phyloP scores from a whole-genome alignment of 2,888 invertebrate genomes.

The Syrista parreyssii region DNA sequence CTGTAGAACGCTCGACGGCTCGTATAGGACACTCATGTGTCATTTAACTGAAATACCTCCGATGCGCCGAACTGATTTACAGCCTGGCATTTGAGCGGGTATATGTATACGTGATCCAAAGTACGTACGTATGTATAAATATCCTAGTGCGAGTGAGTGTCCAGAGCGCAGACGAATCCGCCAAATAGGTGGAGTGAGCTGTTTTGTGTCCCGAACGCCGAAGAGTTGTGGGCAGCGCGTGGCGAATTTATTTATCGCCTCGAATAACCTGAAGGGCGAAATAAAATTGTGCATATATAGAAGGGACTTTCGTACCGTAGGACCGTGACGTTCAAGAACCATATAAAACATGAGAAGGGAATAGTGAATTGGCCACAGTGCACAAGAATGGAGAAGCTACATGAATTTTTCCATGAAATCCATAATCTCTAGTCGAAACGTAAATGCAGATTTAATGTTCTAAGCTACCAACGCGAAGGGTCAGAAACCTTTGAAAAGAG shows the following conservation, averaged over 20 bases:
- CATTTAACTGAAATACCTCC: conserved; percentile 63
- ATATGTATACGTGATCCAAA: neutral
- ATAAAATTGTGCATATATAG: conserved; percentile 10
- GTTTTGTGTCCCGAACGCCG: conserved; percentile 28
- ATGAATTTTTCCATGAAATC: too few species aligned
- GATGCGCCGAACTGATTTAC: conserved; percentile 63
- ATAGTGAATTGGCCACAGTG: too few species aligned
- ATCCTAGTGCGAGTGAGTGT: neutral
- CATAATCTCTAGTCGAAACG: too few species aligned
- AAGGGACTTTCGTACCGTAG: conserved; percentile 8
- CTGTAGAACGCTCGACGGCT: conserved; percentile 28
- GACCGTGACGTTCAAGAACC: too few species aligned
- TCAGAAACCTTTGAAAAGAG: too few species aligned
- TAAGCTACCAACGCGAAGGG: too few species aligned
- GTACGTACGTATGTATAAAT: neutral
- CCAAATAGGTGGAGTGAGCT: conserved; percentile 33
- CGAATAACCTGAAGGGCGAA: conserved; percentile 11
- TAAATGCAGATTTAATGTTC: too few species aligned
- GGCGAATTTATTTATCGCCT: conserved; percentile 58
- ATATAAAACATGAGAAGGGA: too few species aligned
- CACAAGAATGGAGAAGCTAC: too few species aligned
- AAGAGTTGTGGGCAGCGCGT: conserved; percentile 56
- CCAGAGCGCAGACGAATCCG: conserved; percentile 26
- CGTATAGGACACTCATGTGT: conserved; percentile 52
- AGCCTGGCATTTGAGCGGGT: conserved; percentile 28